phyloP scores from a whole-genome alignment of 2,888 invertebrate genomes.

The Microplitis manilae region DNA sequence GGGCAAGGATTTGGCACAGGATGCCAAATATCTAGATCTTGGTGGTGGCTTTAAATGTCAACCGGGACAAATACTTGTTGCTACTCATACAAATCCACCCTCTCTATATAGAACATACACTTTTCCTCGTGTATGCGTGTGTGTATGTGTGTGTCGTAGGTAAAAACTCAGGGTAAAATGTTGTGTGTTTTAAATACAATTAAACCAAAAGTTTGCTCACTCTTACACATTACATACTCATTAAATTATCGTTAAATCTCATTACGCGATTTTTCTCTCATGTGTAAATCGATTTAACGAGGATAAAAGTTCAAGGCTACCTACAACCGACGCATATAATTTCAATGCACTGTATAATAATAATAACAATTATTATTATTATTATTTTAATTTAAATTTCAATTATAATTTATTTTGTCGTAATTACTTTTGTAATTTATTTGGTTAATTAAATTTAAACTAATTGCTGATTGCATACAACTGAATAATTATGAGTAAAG shows the following conservation, averaged over 20 bases:
- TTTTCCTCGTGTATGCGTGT: background rate
- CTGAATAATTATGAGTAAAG: too few species aligned
- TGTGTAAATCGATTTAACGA: slow-evolving; percentile 51
- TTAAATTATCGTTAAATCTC: slow-evolving; percentile 16
- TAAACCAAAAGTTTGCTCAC: background rate
- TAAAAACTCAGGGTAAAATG: background rate
- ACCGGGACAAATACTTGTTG: too few species aligned
- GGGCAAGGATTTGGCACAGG: too few species aligned
- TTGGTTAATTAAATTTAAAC: background rate
- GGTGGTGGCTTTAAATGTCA: too few species aligned
- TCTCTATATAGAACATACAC: background rate
- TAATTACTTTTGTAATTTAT: background rate
- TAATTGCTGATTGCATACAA: background rate
- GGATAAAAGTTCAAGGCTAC: slow-evolving; percentile 57
- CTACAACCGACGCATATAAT: background rate
- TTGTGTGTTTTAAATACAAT: background rate
- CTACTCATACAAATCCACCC: background rate
- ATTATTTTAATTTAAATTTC: background rate
- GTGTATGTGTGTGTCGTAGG: background rate
- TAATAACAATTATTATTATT: background rate
- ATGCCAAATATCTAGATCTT: too few species aligned
- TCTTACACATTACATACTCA: background rate
- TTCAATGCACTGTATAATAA: background rate
- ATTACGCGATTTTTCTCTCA: slow-evolving; percentile 11
- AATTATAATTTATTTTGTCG: background rate